Percentiles rank a stretch among this genome's conserved stretches.
These are phyloP conservation scores for Epicauta chinensis DNA, from an alignment of 1,140 invertebrate genomes.

Conservation along the genomic window DNA sequence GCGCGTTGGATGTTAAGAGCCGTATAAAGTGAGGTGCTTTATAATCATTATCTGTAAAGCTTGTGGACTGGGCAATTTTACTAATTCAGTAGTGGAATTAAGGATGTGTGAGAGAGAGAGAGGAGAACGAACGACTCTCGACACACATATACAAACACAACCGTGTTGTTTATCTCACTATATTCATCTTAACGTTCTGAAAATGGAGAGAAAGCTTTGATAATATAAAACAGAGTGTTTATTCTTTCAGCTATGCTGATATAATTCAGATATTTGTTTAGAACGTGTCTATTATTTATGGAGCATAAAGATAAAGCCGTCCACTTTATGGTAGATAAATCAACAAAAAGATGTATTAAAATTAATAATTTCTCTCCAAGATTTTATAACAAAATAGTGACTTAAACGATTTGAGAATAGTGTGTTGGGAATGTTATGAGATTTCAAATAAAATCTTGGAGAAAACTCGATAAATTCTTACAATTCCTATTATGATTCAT, in stretches of 20 bases:
- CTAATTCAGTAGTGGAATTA: conserved; percentile 26
- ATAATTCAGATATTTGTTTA: conserved; percentile 9
- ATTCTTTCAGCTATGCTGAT: conserved; percentile 19
- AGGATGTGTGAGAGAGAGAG: not conserved
- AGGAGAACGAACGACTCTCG: too few species aligned
- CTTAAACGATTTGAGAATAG: too few species aligned
- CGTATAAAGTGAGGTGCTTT: conserved; percentile 29
- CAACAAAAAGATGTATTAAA: too few species aligned
- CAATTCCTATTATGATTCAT: too few species aligned
- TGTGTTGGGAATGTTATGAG: too few species aligned
- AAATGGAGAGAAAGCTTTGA: not conserved
- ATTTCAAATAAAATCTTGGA: too few species aligned
- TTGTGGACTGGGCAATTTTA: conserved; percentile 29
- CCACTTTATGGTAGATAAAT: not conserved
- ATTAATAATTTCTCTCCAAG: too few species aligned
- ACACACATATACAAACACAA: too few species aligned
- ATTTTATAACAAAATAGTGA: too few species aligned
- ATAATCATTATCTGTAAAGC: conserved; percentile 32
- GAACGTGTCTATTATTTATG: conserved; percentile 9
- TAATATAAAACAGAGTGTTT: conserved; percentile 22
- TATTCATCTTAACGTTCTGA: conserved; percentile 20
- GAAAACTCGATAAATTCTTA: too few species aligned
- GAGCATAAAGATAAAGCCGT: conserved; percentile 8
- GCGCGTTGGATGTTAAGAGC: conserved; percentile 26
- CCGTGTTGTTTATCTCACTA: conserved; percentile 22